These are phyloP conservation scores for Hyaena hyaena DNA, from an alignment of 2,113 vertebrate genomes.

Conservation along the genomic window DNA sequence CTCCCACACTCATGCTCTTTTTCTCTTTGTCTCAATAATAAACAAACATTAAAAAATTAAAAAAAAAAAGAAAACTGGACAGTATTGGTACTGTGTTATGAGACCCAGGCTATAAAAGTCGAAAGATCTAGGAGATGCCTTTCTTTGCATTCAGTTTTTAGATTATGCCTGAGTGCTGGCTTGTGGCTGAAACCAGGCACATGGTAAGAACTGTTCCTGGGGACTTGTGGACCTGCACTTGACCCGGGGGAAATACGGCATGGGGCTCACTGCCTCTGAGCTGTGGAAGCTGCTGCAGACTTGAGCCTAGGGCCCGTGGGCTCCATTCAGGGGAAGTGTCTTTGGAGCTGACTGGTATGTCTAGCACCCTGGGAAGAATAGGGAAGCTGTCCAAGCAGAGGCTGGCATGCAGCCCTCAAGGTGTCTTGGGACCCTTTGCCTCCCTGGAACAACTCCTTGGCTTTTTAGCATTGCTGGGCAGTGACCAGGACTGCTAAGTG, in stretches of 20 bases:
- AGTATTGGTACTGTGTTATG: background rate
- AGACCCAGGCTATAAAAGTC: background rate
- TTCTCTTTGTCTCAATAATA: no score
- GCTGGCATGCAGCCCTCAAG: fast-evolving
- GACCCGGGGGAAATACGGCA: background rate
- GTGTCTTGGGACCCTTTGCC: background rate
- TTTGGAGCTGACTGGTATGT: background rate
- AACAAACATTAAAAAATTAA: no score
- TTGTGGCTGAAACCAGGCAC: background rate
- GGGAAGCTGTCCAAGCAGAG: background rate
- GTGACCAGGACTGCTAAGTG: background rate
- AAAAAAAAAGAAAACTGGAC: background rate
- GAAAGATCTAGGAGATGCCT: background rate
- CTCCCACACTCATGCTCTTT: no score
- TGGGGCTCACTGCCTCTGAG: background rate
- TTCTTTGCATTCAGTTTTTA: background rate
- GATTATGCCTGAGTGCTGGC: background rate
- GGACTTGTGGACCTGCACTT: background rate
- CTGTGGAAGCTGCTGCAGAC: background rate
- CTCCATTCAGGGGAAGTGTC: background rate
- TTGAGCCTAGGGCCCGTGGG: background rate
- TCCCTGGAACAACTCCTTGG: background rate
- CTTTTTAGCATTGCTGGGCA: background rate
- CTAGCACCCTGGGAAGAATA: background rate
- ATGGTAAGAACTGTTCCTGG: fast-evolving